Evolutionary conservation across 2,888 invertebrate genomes (phyloP), one percentile per base, ranked within the genome.

Genomic region (Aelia acuminata): DNA sequence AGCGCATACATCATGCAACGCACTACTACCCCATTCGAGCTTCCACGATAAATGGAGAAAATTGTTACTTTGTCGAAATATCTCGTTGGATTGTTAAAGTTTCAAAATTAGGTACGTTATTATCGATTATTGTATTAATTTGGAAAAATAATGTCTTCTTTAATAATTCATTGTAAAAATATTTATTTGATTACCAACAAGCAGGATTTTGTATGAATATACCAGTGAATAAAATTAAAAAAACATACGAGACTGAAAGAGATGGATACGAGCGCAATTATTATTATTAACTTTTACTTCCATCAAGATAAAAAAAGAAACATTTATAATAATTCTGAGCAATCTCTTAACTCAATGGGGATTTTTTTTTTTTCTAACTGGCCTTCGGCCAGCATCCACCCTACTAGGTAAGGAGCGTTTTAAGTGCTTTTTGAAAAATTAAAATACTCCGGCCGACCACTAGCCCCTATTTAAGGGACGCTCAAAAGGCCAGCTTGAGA

Each of bases 361-460:
- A 8, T 53, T 53, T 53, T 53, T n/a, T n/a, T 8, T n/a, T n/a
- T 57, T 13, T 8, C 11, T 70, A 70, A 70, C 63, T 2, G 63
- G 35, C 18, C 31, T 35, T 70, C n/a, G n/a, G n/a, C n/a, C n/a
- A 5, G 15, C 63, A 70, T 70, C 31, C 63, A 35, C 63, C 63
- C 63, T 35, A 70, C 63, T 35, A 70, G 63, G 31, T 35, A 84
- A 50, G 50, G 47, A 84, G 31, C 50, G 31, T 26, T 48, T 49
- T 84, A 84, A 84, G 84, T 84, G 84, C 84, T 84, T 50, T 84
- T 84, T 84, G 48, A 84, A 84, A 84, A 48, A 84, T 84, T 84
- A 84, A 84, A 84, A 84, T 49, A 35, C 48, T 26, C 84, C 11
- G 13, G 47, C 84, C 8, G 49, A 47, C 84, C 84, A 35, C 48